A percentile compares a stretch with the other conserved stretches of the same genome.
phyloP scores from a whole-genome alignment of 2,113 vertebrate species.

The Microtus oregoni region DNA sequence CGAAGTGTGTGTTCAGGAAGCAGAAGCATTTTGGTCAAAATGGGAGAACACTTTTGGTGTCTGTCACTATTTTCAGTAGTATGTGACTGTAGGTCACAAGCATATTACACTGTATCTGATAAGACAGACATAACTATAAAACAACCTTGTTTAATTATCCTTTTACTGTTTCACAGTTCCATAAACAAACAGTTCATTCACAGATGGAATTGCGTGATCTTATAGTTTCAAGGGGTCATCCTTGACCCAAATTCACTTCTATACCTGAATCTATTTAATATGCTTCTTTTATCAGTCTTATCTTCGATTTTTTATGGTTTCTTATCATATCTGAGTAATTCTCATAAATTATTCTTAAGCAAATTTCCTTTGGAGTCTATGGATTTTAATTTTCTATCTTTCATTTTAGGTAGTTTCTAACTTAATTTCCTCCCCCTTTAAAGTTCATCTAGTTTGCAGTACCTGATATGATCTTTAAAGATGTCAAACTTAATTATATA shows the following conservation, averaged over 20 bases:
- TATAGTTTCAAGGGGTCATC: constrained; percentile 1
- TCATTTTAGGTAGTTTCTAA: constrained; percentile 65
- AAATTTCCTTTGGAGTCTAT: constrained; percentile 42
- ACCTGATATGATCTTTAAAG: constrained; percentile 66
- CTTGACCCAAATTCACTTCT: neutral
- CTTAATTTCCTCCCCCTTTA: neutral
- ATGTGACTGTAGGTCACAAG: neutral
- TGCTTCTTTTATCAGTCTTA: neutral
- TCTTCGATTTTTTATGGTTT: neutral
- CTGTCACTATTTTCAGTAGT: neutral
- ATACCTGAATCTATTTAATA: neutral
- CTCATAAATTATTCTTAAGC: constrained; percentile 55
- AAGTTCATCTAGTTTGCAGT: constrained; percentile 54
- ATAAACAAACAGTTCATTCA: neutral
- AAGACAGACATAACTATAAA: neutral
- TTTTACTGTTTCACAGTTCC: neutral
- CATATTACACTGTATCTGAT: neutral
- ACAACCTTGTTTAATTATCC: neutral
- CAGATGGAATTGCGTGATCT: neutral
- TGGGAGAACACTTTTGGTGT: no score
- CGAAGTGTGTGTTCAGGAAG: neutral
- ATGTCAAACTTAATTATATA: constrained; percentile 75
- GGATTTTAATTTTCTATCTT: constrained; percentile 69
- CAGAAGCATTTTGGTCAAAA: neutral
- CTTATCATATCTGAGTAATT: constrained; percentile 18